Evolutionary conservation across 2,888 invertebrate species (phyloP), one percentile per base, ranked within the genome.

Genomic region (Cephonodes hylas): DNA sequence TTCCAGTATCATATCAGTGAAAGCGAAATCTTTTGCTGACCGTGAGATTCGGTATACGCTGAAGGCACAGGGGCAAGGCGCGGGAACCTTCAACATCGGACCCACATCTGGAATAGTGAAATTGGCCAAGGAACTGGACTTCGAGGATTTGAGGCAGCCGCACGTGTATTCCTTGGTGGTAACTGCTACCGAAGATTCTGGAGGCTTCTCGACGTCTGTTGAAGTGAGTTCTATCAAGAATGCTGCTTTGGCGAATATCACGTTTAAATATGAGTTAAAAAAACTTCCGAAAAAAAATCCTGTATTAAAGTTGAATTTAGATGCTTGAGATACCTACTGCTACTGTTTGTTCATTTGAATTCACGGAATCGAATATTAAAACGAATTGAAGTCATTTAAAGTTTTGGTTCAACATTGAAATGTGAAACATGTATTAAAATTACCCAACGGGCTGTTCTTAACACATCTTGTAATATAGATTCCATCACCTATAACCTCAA

Each of bases 21-120:
- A 98, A 92, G 99, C 99, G 2, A 98, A 98, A 87, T 98, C 99
- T 0, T 99, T 99, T 83, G 99, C 99, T 66, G 98, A 98, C 87
- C 96, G 98, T 61, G 98, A 98, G 87, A 98, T 99, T 74, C 96
- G 98, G n/a, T 99, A 98, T 90, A 98, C 98, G 0, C 89, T 99
- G 67, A 97, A 98, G 83, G 98, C 99, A 0, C 97, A 98, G 85
- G 97, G 97, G 4, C 98, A 97, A 87, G 98, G 98, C 8, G 97
- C 97, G 7, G 98, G 98, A 56, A 98, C 98, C 8, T 99, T 99
- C 88, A 98, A 98, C 87, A 98, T 99, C 77, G 98, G 98, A 0
- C 97, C 97, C 2, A 96, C 97, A 20, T 97, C 97, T 38, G 99
- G 99, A 61, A 97, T 98, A 75, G 98, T 99, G 20, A 98, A 98